Percentiles rank a stretch among this genome's conserved stretches.
These are phyloP conservation scores for Fulmarus glacialis DNA, from an alignment of 2,113 vertebrate species.

Conservation along the genomic window DNA sequence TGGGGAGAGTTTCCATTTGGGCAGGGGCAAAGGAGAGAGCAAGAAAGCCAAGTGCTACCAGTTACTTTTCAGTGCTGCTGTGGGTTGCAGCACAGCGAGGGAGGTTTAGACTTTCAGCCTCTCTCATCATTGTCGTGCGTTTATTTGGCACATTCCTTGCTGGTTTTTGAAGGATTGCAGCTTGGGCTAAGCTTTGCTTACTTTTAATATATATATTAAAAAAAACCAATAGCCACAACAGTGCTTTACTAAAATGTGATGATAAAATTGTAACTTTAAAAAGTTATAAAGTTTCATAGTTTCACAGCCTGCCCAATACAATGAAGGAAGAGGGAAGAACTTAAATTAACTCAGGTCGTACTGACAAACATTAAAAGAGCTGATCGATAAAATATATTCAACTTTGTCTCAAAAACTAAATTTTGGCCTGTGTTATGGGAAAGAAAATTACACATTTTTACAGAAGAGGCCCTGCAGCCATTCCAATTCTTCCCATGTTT, in stretches of 20 bases:
- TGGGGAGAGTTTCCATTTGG: background rate
- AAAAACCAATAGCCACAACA: rapidly evolving
- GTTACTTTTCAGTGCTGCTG: background rate
- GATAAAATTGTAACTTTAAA: background rate
- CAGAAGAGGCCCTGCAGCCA: background rate
- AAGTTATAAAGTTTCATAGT: background rate
- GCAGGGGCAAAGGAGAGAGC: background rate
- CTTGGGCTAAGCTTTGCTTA: background rate
- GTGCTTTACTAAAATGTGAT: background rate
- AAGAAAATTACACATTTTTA: background rate
- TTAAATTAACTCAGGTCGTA: background rate
- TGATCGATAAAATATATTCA: background rate
- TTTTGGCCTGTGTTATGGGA: background rate
- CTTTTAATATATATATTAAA: background rate
- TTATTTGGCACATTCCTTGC: background rate
- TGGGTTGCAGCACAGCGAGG: background rate
- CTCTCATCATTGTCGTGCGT: rapidly evolving
- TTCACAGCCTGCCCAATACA: background rate
- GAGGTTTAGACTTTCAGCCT: background rate
- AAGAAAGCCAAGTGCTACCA: background rate
- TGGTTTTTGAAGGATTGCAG: background rate
- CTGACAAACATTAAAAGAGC: background rate
- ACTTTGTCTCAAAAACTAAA: background rate
- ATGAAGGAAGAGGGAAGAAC: background rate
- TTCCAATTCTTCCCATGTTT: background rate